Evolutionary conservation across 2,113 vertebrate genomes (phyloP).

Genomic region (Tympanuchus pallidicinctus): DNA sequence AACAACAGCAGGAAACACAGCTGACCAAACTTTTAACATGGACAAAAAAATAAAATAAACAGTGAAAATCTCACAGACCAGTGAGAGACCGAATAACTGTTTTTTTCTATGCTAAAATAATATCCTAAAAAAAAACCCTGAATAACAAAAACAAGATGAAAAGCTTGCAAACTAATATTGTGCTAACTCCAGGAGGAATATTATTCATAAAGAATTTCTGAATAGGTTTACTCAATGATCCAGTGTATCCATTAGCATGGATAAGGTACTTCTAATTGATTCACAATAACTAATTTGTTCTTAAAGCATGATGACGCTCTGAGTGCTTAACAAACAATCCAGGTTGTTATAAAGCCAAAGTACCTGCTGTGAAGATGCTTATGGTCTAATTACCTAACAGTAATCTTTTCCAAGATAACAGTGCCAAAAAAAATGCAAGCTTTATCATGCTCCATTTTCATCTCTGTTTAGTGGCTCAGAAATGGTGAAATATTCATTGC

Average conservation of each 20-base stretch:
- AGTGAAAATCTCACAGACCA: not conserved
- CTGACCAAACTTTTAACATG: not conserved
- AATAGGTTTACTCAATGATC: conserved; percentile 15
- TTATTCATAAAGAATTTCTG: conserved; percentile 8
- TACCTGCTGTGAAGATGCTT: not conserved
- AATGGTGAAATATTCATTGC: not conserved
- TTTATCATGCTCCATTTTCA: not conserved
- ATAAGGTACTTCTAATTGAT: not conserved
- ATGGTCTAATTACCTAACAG: not conserved
- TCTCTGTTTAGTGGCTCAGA: not conserved
- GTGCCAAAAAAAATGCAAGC: not conserved
- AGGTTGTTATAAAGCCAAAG: not conserved
- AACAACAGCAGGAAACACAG: not conserved
- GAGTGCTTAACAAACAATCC: conserved; percentile 1
- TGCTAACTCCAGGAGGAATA: not conserved
- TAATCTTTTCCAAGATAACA: not conserved
- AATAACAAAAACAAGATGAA: not conserved
- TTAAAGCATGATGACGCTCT: not conserved
- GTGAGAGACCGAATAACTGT: not conserved
- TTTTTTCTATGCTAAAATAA: not conserved
- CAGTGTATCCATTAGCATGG: not conserved
- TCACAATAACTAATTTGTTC: conserved; percentile 27
- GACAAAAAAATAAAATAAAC: not conserved
- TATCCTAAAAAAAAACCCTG: not conserved
- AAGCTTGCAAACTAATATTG: not conserved